A percentile compares a stretch with the other conserved stretches of the same genome.
phyloP scores from a whole-genome alignment of 2,797 vertebrate genomes.

The Poeciliopsis infans region DNA sequence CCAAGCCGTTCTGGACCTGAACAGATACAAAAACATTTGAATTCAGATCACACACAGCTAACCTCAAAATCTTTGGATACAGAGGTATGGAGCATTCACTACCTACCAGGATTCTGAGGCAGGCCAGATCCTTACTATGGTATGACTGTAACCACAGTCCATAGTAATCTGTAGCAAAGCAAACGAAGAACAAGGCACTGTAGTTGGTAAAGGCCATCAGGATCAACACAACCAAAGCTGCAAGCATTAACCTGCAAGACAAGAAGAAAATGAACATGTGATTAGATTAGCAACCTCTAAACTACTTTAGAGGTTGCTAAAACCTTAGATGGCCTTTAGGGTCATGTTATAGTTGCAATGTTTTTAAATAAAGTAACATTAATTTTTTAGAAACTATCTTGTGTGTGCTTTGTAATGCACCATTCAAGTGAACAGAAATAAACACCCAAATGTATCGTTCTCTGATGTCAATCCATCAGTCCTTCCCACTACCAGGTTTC shows the following conservation, averaged over 20 bases:
- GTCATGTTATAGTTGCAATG: background rate
- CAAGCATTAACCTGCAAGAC: conserved; percentile 58
- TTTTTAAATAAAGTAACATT: background rate
- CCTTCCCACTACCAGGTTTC: background rate
- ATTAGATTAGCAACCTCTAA: background rate
- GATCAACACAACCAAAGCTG: conserved; percentile 56
- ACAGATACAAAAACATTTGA: fast-evolving
- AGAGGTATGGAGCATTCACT: too few relatives aligned
- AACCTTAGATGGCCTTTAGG: background rate
- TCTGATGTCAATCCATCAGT: background rate
- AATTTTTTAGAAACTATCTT: background rate
- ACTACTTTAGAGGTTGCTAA: background rate
- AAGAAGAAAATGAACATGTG: conserved; percentile 4
- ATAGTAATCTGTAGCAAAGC: conserved; percentile 68
- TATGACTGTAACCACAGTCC: conserved; percentile 67
- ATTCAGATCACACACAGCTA: background rate
- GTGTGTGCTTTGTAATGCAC: background rate
- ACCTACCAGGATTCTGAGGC: conserved; percentile 65
- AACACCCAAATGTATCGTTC: background rate
- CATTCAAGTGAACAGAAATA: background rate
- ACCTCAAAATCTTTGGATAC: background rate
- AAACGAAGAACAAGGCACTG: conserved; percentile 70
- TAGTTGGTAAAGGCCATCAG: conserved; percentile 68
- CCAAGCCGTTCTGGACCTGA: conserved; percentile 88
- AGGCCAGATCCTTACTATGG: conserved; percentile 65